Evolutionary conservation across 2,797 vertebrate genomes (phyloP), one percentile per base, ranked within the genome.

Genomic region (Numenius phaeopus): DNA sequence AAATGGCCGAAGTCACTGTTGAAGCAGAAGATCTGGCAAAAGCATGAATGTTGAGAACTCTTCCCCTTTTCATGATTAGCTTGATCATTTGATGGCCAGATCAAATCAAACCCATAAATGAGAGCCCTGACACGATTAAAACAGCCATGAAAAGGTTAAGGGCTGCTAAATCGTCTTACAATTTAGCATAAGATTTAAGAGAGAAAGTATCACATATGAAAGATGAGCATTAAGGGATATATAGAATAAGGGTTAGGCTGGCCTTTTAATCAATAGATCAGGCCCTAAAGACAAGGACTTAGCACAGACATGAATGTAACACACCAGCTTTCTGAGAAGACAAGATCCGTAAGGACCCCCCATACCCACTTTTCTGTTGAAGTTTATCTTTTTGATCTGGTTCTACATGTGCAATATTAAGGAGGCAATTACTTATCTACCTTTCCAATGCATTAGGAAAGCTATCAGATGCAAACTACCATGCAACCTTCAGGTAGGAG

Each of bases 131-230:
- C 46, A 61, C 61, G 24, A 90, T 81, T 89, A 90, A 76, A 90
- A 87, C 15, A 44, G 65, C 18, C 65, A 94, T 18, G n/a, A 65
- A 87, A 94, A 93, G 30, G 70, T 90, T 93, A 93, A 93, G 44
- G 32, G 61, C 66, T 78, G 44, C 52, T 93, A 88, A 90, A 90
- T 64, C 92, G 69, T 72, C 69, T 61, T 81, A 90, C 40, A 93
- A 49, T 66, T 81, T 89, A 78, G 61, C 42, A 12, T 8, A 62
- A 77, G 72, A 93, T 88, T 80, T 70, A 80, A 66, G 54, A 64
- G 58, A n/a, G 58, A 62, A 92, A 57, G 40, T 64, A 62, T 82
- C 69, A 81, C 8, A 27, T 30, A 27, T 52, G 54, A 89, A 83
- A 67, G 57, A 94, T 37, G 24, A 94, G 61, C 72, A 64, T 65